Percentiles rank a stretch among this genome's conserved stretches.
phyloP scores from a whole-genome alignment of 2,888 invertebrate genomes.

The Gastrophysa polygoni region DNA sequence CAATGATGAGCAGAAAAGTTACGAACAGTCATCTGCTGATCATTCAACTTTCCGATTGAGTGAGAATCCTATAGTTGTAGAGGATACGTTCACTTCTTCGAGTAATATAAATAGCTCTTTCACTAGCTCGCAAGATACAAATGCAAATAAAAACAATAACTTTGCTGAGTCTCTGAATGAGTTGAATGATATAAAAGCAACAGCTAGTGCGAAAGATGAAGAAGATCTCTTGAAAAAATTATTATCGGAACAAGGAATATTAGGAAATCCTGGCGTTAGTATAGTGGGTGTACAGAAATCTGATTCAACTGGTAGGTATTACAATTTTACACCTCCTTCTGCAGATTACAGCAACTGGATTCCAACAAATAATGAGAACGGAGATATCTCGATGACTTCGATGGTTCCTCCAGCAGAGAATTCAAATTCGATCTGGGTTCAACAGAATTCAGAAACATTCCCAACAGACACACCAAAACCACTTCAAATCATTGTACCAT shows the following conservation, averaged over 20 bases:
- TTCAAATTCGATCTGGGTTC: constrained; percentile 3
- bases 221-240: constrained; percentile 58
- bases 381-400: constrained; percentile 45
- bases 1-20: neutral
- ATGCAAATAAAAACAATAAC: constrained; percentile 44
- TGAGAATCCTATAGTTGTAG: constrained; percentile 56
- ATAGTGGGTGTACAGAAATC: constrained; percentile 32
- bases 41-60: constrained; percentile 42
- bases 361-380: constrained; percentile 30
- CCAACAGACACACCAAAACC: constrained; percentile 66
- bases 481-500: constrained; percentile 83
- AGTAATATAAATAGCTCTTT: constrained; percentile 48
- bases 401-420: constrained; percentile 36
- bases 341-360: constrained; percentile 47
- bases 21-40: constrained; percentile 1
- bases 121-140: constrained; percentile 23
- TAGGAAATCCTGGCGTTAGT: constrained; percentile 25
- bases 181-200: constrained; percentile 9
- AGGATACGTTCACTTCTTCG: constrained; percentile 63
- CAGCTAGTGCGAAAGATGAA: constrained; percentile 9
- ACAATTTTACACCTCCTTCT: constrained; percentile 40
- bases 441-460: constrained; percentile 46
- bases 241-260: constrained; percentile 34
- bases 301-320: constrained; percentile 23
- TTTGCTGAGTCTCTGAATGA: constrained; percentile 15